These are phyloP conservation scores for Sebastes itinus DNA, from an alignment of 2,797 vertebrate genomes.

Conservation along the genomic window DNA sequence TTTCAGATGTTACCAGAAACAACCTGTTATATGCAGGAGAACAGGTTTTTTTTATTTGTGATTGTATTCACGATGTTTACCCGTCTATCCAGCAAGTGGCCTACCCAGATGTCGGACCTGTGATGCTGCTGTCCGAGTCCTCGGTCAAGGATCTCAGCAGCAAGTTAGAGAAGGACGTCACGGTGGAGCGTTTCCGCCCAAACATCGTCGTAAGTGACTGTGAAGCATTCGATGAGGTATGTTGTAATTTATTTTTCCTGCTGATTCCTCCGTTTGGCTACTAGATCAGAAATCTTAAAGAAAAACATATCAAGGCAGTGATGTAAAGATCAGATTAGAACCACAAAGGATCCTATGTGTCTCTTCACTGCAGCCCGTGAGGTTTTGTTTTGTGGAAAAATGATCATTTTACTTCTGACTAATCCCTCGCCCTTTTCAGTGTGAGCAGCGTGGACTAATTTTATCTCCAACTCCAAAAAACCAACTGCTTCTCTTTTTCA, in stretches of 20 bases:
- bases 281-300: neutral
- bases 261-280: neutral
- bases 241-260: neutral
- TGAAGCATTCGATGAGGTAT: slow-evolving; percentile 89
- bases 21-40: neutral
- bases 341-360: neutral
- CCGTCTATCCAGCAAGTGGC: slow-evolving; percentile 78
- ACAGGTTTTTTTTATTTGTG: neutral
- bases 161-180: slow-evolving; percentile 84
- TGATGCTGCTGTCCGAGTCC: slow-evolving; percentile 90
- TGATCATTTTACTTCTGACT: slow-evolving; percentile 53
- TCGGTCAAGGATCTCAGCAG: slow-evolving; percentile 89
- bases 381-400: slow-evolving; percentile 19
- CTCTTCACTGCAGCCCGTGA: neutral
- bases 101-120: slow-evolving; percentile 87
- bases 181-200: slow-evolving; percentile 88
- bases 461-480: slow-evolving; percentile 47
- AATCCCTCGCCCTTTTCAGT: slow-evolving; percentile 52
- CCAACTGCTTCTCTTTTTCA: slow-evolving; percentile 72
- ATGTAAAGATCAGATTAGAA: neutral
- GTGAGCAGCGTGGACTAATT: slow-evolving; percentile 62
- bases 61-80: neutral
- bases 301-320: neutral
- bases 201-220: slow-evolving; percentile 90
- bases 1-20: neutral